Evolutionary conservation across 2,113 vertebrate species (phyloP).

Genomic region (Cochlearius cochlearius): DNA sequence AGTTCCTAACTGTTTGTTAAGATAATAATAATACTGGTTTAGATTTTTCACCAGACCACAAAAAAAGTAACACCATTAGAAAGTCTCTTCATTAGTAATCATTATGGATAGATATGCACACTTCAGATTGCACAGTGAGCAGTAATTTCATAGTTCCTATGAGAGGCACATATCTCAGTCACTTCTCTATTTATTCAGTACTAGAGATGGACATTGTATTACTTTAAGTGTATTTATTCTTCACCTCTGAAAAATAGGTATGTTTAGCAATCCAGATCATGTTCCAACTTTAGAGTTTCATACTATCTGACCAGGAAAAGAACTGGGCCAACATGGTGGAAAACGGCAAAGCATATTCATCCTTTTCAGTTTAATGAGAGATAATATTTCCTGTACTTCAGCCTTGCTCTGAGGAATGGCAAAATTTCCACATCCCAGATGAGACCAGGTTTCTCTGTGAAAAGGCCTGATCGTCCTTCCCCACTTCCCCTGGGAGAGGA

Average conservation of each 20-base stretch:
- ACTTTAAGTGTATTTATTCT: neutral
- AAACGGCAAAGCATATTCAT: neutral
- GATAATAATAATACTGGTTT: neutral
- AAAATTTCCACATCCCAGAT: neutral
- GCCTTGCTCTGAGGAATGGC: neutral
- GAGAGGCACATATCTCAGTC: neutral
- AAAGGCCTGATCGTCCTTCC: neutral
- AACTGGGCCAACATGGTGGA: neutral
- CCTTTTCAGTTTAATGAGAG: neutral
- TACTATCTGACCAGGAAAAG: neutral
- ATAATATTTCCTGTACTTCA: conserved; percentile 2
- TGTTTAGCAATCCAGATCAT: neutral
- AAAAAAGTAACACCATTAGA: neutral
- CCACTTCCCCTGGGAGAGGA: neutral
- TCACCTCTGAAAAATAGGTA: neutral
- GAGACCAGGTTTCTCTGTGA: neutral
- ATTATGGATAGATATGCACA: neutral
- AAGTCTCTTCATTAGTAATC: neutral
- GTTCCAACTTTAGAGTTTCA: neutral
- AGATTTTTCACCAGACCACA: neutral
- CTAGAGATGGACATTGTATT: neutral
- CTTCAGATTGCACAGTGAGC: neutral
- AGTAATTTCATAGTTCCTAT: neutral
- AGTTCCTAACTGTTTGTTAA: neutral
- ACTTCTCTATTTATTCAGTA: neutral